Percentiles rank a stretch among this genome's conserved stretches.
Conservation (phyloP, 2,888 invertebrate species). For the Caenorhabditis sp. region DNA sequence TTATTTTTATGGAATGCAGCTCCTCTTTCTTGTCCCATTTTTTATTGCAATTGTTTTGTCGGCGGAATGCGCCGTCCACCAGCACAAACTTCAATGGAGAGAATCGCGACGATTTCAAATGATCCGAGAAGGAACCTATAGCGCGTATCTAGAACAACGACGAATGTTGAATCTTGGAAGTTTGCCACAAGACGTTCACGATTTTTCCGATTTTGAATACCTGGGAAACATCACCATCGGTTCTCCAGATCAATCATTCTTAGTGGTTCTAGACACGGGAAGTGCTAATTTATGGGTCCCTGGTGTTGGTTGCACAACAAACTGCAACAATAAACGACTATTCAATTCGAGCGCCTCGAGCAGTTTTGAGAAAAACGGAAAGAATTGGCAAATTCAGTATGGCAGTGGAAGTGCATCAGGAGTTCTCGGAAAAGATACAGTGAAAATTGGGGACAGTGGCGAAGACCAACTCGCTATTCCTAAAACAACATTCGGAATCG, state of each 20-base stretch:
- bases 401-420: constrained; percentile 90
- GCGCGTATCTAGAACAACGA: constrained; percentile 19
- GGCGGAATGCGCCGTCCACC: not conserved
- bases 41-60: not conserved
- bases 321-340: constrained; percentile 76
- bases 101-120: constrained; percentile 37
- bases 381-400: constrained; percentile 88
- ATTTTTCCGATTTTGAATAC: constrained; percentile 69
- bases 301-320: constrained; percentile 41
- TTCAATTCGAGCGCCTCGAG: constrained; percentile 86
- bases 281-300: constrained; percentile 51
- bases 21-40: not conserved
- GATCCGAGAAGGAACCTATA: constrained; percentile 37
- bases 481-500: constrained; percentile 59
- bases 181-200: constrained; percentile 31
- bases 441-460: constrained; percentile 73
- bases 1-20: not conserved
- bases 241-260: constrained; percentile 73
- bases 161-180: constrained; percentile 18
- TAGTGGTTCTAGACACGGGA: constrained; percentile 74
- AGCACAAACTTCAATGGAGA: constrained; percentile 13
- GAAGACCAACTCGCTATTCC: constrained; percentile 50
- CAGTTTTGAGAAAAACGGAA: constrained; percentile 86
- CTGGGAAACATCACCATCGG: constrained; percentile 76
- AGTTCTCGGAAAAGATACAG: constrained; percentile 87